A percentile compares a stretch with the other conserved stretches of the same genome.
Conservation (phyloP, 2,797 vertebrate genomes). For the Coreius guichenoti region DNA sequence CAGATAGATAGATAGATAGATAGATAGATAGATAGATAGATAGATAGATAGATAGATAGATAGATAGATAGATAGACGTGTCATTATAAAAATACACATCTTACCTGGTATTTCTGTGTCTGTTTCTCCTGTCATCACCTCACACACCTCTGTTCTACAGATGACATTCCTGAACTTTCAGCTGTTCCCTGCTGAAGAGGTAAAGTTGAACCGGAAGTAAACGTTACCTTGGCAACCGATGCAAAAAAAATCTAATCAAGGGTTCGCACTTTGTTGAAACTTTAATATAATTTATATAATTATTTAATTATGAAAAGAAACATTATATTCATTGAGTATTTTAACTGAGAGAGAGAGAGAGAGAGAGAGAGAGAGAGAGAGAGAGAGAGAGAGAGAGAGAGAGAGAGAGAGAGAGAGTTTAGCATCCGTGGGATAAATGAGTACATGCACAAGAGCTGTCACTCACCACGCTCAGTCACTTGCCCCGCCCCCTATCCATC, state of each 20-base stretch:
- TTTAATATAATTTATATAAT: background rate
- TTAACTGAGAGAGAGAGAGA: background rate
- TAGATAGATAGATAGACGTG: background rate
- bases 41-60: background rate
- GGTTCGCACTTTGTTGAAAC: background rate
- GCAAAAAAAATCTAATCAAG: background rate
- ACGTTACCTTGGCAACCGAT: conserved; percentile 13
- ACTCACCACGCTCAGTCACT: background rate
- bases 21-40: background rate
- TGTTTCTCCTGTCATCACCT: conserved; percentile 67
- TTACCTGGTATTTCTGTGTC: conserved; percentile 69
- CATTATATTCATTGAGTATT: background rate
- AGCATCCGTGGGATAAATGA: background rate
- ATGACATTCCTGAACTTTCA: conserved; percentile 24
- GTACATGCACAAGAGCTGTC: background rate
- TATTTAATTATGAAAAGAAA: background rate
- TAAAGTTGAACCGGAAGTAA: conserved; percentile 7
- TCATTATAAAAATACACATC: background rate
- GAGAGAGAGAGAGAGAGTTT: background rate
- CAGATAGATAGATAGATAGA: background rate
- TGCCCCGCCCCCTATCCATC: background rate
- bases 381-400: background rate
- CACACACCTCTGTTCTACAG: background rate
- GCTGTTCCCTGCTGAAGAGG: background rate
- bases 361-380: background rate